Base-by-base conservation (phyloP, 2,113 vertebrate genomes). In the Australoheros scitulus region DNA sequence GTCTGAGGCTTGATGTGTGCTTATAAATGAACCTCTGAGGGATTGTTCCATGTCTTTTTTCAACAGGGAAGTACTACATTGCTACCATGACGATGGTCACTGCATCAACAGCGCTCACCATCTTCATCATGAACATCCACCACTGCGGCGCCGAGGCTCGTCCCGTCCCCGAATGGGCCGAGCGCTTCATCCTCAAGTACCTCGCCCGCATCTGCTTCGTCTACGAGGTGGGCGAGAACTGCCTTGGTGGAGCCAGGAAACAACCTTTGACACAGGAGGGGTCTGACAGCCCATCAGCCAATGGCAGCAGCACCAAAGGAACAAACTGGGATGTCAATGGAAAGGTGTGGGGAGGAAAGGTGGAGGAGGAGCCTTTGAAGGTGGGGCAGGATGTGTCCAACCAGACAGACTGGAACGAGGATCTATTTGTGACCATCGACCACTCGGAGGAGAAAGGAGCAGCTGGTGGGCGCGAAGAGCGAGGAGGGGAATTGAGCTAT, bases 1-100 rank as follows among this genome's bases (percentile, higher is more conserved):
- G 11, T 20, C 24, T 26, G 47, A 68, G 43, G 14, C 0, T 47
- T 47, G 41, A 70, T 43, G 6, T 43, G 7, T 29, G 29, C 29
- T 52, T 0, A 18, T 68, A 68, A 68, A 5, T 22, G 22, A 38
- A 52, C 11, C 5, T 75, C 9, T 60, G 3, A 20, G 18, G 52
- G 8, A 55, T 3, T 83, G 13, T 7, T 14, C 0, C 7, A 1
- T 47, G 78, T 70, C 15, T n/a, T 2, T 0, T 65, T n/a, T 22
- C 3, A 29, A 0, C 94, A 98, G 97, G 97, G 20, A 98, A 98
- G 76, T 98, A 98, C 91, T 98, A 98, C 94, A 97, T 99, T 0
- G 97, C 97, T 57, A 98, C 97, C 55, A 99, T 99, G 98, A 97
- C 96, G 34, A 97, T 99, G 97, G 96, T 98, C 80, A 97, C 97